A percentile compares a stretch with the other conserved stretches of the same genome.
Evolutionary conservation across 2,113 vertebrate species (phyloP).

Genomic region (Lanius collurio): DNA sequence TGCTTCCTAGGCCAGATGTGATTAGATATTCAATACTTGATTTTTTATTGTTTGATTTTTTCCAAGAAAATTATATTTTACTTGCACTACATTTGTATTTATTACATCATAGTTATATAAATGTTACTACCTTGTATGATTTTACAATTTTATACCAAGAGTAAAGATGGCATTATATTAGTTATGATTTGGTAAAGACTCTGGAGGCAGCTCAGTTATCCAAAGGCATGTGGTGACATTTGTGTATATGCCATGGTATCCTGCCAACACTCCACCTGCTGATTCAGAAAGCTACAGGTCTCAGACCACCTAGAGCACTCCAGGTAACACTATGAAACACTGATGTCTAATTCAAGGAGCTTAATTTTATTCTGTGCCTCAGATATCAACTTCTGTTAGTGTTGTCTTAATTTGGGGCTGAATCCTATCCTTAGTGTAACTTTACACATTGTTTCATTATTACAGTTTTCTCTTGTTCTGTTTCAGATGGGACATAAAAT

Average conservation of each 20-base stretch:
- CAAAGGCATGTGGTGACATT: not conserved
- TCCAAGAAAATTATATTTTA: not conserved
- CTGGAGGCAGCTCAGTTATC: not conserved
- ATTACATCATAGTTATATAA: not conserved
- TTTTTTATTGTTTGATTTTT: not conserved
- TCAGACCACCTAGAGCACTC: not conserved
- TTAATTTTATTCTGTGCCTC: not conserved
- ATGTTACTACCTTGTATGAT: not conserved
- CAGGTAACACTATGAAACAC: not conserved
- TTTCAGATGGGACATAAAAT: not conserved
- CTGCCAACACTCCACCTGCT: not conserved
- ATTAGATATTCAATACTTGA: not conserved
- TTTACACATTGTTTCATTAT: not conserved
- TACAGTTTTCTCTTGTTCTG: not conserved
- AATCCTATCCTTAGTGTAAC: not conserved
- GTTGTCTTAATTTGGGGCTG: not conserved
- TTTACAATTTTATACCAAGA: not conserved
- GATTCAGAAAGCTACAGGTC: not conserved
- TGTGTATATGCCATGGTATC: accelerated
- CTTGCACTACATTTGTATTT: not conserved
- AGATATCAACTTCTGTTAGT: not conserved
- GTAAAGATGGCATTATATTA: not conserved
- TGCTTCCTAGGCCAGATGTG: not conserved
- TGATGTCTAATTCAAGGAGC: not conserved
- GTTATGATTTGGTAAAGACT: not conserved